Evolutionary conservation across 2,888 invertebrate genomes (phyloP).

Genomic region (Loripinus fragilis): DNA sequence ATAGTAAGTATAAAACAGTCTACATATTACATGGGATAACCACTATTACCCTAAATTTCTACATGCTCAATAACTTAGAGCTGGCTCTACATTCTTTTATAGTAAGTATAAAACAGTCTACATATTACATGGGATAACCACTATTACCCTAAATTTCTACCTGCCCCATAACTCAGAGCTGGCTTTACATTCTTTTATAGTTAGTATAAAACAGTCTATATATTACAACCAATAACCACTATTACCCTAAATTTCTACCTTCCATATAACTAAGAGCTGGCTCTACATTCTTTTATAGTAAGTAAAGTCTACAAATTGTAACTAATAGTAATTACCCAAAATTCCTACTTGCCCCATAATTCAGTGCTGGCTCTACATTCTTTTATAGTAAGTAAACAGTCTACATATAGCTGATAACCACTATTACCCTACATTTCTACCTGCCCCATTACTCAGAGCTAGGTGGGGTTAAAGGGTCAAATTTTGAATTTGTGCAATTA

Average conservation of each 20-base stretch:
- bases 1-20: constrained; percentile 89
- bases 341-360: constrained; percentile 95
- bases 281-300: too few relatives aligned
- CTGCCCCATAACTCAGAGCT: constrained; percentile 95
- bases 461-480: too few relatives aligned
- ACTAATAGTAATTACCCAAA: constrained; percentile 98
- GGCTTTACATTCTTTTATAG: constrained; percentile 95
- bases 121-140: too few relatives aligned
- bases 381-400: too few relatives aligned
- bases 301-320: too few relatives aligned
- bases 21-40: too few relatives aligned
- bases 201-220: constrained; percentile 82
- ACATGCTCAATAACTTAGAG: constrained; percentile 95
- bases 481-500: too few relatives aligned
- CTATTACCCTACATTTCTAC: constrained; percentile 97
- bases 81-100: constrained; percentile 95
- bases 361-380: constrained; percentile 94
- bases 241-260: not conserved
- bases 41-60: constrained; percentile 97
- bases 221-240: too few relatives aligned
- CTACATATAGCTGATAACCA: too few relatives aligned
- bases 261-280: too few relatives aligned
- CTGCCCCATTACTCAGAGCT: constrained; percentile 95
- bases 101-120: constrained; percentile 87
- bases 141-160: constrained; percentile 97